Evolutionary conservation across 2,113 vertebrate species (phyloP).

Genomic region (Xiphophorus maculatus): DNA sequence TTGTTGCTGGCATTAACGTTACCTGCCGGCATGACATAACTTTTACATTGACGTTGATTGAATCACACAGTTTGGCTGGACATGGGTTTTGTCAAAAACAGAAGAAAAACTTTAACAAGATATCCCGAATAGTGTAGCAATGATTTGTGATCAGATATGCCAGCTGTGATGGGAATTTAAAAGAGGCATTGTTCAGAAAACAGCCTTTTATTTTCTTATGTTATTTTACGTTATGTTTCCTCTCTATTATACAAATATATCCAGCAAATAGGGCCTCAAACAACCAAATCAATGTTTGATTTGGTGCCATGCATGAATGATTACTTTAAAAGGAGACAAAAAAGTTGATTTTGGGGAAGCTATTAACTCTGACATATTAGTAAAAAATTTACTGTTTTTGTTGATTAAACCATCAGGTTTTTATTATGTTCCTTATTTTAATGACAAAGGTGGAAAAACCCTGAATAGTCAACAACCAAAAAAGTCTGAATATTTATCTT

Average conservation of each 20-base stretch:
- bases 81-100: background rate
- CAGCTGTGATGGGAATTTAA: conserved; percentile 27
- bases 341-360: background rate
- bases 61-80: background rate
- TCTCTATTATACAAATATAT: conserved; percentile 2
- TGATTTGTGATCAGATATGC: conserved; percentile 26
- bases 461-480: conserved; percentile 34
- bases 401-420: conserved; percentile 8
- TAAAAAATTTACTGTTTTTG: conserved; percentile 1
- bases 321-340: conserved; percentile 5
- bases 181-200: conserved; percentile 36
- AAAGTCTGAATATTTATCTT: conserved; percentile 20
- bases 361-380: background rate
- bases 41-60: background rate
- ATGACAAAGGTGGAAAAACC: conserved; percentile 24
- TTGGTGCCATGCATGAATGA: conserved; percentile 11
- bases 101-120: background rate
- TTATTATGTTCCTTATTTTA: conserved; percentile 9
- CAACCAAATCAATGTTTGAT: conserved; percentile 15
- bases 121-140: background rate
- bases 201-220: conserved; percentile 20
- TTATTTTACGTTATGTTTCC: conserved; percentile 1
- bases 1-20: no score
- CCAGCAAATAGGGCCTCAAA: conserved; percentile 11
- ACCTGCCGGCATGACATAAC: background rate